A percentile compares a stretch with the other conserved stretches of the same genome.
Conservation (phyloP, 1,140 invertebrate genomes). For the Camponotus pennsylvanicus region DNA sequence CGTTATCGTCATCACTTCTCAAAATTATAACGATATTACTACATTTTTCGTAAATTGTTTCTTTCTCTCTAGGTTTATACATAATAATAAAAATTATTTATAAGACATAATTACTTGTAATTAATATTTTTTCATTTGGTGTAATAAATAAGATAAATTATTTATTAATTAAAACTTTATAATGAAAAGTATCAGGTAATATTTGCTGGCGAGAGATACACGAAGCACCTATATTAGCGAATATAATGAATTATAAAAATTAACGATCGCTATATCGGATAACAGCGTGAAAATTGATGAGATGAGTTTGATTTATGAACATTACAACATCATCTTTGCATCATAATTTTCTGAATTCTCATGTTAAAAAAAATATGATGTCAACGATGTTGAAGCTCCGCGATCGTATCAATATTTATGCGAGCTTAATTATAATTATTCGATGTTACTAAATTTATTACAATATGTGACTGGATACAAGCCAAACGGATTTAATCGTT, state of each 20-base stretch:
- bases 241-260: neutral
- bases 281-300: neutral
- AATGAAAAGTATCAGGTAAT: no score
- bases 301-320: slow-evolving; percentile 14
- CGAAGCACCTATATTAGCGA: neutral
- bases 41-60: neutral
- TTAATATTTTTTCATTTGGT: no score
- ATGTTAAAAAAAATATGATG: slow-evolving; percentile 33
- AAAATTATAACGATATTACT: neutral
- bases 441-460: slow-evolving; percentile 53
- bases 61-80: no score
- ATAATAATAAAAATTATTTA: neutral
- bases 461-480: slow-evolving; percentile 30
- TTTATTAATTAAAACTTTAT: neutral
- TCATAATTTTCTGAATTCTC: slow-evolving; percentile 6
- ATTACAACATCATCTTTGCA: slow-evolving; percentile 21
- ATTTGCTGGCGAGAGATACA: neutral
- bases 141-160: neutral
- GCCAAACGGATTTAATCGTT: slow-evolving; percentile 56
- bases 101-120: no score
- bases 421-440: slow-evolving; percentile 52
- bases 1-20: neutral
- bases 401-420: slow-evolving; percentile 36
- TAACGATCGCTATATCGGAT: neutral
- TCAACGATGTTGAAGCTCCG: neutral